A percentile compares a stretch with the other conserved stretches of the same genome.
phyloP scores from a whole-genome alignment of 2,797 vertebrate species.

The Typhlichthys eigenmanni region DNA sequence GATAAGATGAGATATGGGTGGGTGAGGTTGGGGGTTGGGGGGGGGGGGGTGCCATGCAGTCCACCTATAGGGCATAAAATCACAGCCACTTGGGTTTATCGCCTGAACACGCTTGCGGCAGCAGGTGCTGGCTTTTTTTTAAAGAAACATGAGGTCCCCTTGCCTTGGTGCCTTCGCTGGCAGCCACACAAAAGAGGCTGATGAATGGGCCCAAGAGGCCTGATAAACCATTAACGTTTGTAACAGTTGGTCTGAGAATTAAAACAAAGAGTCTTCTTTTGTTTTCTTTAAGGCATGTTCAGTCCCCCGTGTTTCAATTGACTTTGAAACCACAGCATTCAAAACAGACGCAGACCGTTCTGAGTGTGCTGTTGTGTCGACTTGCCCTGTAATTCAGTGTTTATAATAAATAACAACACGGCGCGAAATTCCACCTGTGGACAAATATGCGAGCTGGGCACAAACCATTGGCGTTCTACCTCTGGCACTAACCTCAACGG shows the following conservation, averaged over 20 bases:
- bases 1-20: too few species aligned
- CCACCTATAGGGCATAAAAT: conserved; percentile 14
- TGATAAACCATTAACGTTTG: conserved; percentile 77
- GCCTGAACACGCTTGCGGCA: neutral
- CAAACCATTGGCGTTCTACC: conserved; percentile 39
- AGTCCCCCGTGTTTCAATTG: conserved; percentile 36
- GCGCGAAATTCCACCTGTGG: conserved; percentile 34
- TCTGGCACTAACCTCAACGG: conserved; percentile 53
- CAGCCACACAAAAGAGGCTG: conserved; percentile 65
- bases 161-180: conserved; percentile 62
- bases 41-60: too few species aligned
- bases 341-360: conserved; percentile 19
- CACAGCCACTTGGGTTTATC: conserved; percentile 5
- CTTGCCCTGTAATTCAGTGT: conserved; percentile 28
- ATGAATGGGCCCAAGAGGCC: conserved; percentile 69
- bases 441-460: conserved; percentile 23
- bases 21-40: too few species aligned
- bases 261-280: conserved; percentile 54
- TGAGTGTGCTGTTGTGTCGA: conserved; percentile 22
- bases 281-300: conserved; percentile 38
- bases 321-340: neutral
- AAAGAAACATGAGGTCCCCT: conserved; percentile 56
- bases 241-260: conserved; percentile 61
- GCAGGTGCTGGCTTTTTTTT: conserved; percentile 33
- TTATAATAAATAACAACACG: conserved; percentile 13